Conservation (phyloP, 2,113 vertebrate species). For the Rattus norvegicus region GRCr8 NC_086038.1:46317501-46318000, state of each 20-base stretch:
- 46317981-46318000: background rate
- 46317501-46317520: background rate
- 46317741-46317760: background rate
- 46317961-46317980: background rate
- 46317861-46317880: background rate
- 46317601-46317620: background rate
- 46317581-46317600: background rate
- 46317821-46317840: background rate
- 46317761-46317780: background rate
- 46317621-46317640: background rate
- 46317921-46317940: background rate
- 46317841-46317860: background rate
- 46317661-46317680: background rate
- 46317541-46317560: conserved; percentile 19
- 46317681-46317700: background rate
- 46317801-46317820: background rate
- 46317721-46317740: background rate
- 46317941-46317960: background rate
- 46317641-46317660: background rate
- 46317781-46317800: background rate
- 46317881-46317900: background rate
- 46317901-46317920: conserved; percentile 10
- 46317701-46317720: background rate
- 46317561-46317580: background rate
- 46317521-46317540: conserved; percentile 25